Percentiles rank a stretch among this genome's conserved stretches.
These are phyloP conservation scores for Misgurnus mizolepis DNA, from an alignment of 2,113 vertebrate genomes.

Conservation along the genomic window DNA sequence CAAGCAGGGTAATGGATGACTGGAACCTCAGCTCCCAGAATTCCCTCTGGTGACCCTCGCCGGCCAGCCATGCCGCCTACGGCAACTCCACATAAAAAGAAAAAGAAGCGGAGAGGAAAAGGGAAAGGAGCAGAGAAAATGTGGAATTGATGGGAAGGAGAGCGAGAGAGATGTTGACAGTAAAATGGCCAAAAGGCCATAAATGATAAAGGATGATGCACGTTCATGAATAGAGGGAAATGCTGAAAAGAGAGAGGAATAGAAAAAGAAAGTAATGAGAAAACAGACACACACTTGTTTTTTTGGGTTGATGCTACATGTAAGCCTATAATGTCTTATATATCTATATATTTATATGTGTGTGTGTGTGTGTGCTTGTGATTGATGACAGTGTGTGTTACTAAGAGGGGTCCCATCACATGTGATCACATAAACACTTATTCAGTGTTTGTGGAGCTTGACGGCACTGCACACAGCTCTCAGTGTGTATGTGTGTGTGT, in stretches of 20 bases:
- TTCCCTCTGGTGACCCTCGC: slow-evolving; percentile 45
- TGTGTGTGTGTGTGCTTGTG: slow-evolving; percentile 45
- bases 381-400: slow-evolving; percentile 55
- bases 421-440: slow-evolving; percentile 59
- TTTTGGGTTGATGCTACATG: not conserved
- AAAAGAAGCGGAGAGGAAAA: not conserved
- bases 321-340: not conserved
- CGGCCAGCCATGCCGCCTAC: slow-evolving; percentile 31
- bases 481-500: slow-evolving; percentile 29
- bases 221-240: not conserved
- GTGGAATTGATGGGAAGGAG: slow-evolving; percentile 28
- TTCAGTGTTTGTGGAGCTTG: slow-evolving; percentile 46
- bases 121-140: slow-evolving; percentile 16
- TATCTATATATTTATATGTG: slow-evolving; percentile 25
- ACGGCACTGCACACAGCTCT: slow-evolving; percentile 11
- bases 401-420: slow-evolving; percentile 55
- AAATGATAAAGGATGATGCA: slow-evolving; percentile 8
- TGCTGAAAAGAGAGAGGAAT: not conserved
- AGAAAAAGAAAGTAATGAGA: not conserved
- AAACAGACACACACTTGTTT: not conserved
- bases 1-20: slow-evolving; percentile 48
- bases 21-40: slow-evolving; percentile 46
- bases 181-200: slow-evolving; percentile 25
- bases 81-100: slow-evolving; percentile 38
- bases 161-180: slow-evolving; percentile 1